These are phyloP conservation scores for Tribolium freemani DNA, from an alignment of 2,888 invertebrate genomes.

Conservation along the genomic window DNA sequence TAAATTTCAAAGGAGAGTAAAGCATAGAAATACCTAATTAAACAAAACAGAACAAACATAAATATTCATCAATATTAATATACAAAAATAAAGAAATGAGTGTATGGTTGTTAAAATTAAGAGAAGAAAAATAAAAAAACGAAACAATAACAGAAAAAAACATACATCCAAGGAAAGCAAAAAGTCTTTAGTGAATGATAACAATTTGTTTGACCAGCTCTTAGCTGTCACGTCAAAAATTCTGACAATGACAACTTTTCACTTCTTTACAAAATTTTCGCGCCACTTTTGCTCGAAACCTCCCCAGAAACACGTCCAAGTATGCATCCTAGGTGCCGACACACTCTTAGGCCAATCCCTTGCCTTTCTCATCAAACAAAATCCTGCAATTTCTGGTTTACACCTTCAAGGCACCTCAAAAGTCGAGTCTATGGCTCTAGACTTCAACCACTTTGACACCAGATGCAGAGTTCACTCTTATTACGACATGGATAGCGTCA, in stretches of 20 bases:
- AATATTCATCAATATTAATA: too few species aligned
- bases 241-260: constrained; percentile 23
- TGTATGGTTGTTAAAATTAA: too few species aligned
- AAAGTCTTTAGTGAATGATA: too few species aligned
- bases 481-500: constrained; percentile 51
- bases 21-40: too few species aligned
- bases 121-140: too few species aligned
- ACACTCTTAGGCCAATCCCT: constrained; percentile 70
- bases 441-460: constrained; percentile 63
- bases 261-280: constrained; percentile 8
- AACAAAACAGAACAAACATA: too few species aligned
- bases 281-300: constrained; percentile 15
- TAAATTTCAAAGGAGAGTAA: too few species aligned
- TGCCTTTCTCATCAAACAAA: constrained; percentile 72
- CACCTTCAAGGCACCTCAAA: constrained; percentile 59
- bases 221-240: too few species aligned
- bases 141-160: too few species aligned
- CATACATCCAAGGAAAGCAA: too few species aligned
- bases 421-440: constrained; percentile 58
- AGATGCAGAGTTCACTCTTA: constrained; percentile 57
- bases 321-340: constrained; percentile 70
- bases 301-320: constrained; percentile 47
- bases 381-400: constrained; percentile 65
- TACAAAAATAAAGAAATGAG: too few species aligned
- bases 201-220: too few species aligned